These are phyloP conservation scores for Aeoliscus strigatus DNA, from an alignment of 2,797 vertebrate species.

Conservation along the genomic window DNA sequence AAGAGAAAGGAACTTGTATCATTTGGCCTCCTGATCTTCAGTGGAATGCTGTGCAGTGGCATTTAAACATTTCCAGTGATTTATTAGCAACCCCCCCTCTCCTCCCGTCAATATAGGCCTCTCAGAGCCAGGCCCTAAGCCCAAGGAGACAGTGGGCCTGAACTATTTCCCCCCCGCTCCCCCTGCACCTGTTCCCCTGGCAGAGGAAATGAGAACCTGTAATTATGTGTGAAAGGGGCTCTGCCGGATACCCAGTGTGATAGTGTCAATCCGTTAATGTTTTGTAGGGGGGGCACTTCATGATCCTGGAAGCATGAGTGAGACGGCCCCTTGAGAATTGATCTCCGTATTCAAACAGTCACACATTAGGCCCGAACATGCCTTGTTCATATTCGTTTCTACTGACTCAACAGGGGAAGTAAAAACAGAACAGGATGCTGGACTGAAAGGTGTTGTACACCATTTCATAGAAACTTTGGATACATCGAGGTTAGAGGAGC, in stretches of 20 bases:
- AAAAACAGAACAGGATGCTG: too few species aligned
- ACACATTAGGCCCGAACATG: conserved; percentile 22
- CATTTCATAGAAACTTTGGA: too few species aligned
- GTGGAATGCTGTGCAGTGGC: conserved; percentile 68
- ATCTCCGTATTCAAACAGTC: conserved; percentile 39
- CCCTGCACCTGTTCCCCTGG: conserved; percentile 78
- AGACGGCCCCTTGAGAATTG: conserved; percentile 32
- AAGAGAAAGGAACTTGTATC: conserved; percentile 70
- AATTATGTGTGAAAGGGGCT: conserved; percentile 72
- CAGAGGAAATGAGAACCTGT: conserved; percentile 75
- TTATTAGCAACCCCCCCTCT: conserved; percentile 63
- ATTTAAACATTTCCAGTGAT: conserved; percentile 73
- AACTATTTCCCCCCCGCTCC: conserved; percentile 47
- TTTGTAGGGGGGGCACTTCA: conserved; percentile 41
- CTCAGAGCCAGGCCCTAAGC: conserved; percentile 68
- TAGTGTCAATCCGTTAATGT: conserved; percentile 73
- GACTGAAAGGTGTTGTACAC: too few species aligned
- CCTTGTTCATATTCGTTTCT: conserved; percentile 6
- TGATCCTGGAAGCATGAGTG: conserved; percentile 40
- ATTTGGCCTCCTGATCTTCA: conserved; percentile 67
- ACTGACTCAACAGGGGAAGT: too few species aligned
- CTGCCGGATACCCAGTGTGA: conserved; percentile 62
- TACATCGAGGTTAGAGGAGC: too few species aligned
- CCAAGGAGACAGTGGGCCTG: conserved; percentile 66
- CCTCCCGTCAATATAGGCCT: conserved; percentile 60